Conservation (phyloP, 1,140 invertebrate genomes). For the Drosophila ercepeae region DNA sequence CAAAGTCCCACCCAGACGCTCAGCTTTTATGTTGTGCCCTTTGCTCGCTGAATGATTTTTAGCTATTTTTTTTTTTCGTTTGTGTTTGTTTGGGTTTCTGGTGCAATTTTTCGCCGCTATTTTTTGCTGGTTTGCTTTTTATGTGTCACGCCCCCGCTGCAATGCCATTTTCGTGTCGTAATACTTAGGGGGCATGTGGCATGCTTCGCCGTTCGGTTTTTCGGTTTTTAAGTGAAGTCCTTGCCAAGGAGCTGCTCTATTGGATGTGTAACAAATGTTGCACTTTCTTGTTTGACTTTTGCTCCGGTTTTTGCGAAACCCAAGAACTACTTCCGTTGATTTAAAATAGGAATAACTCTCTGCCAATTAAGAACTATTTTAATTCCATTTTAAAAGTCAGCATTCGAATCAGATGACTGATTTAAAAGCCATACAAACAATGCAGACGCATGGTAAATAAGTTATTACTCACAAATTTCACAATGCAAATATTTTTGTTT, state of each 20-base stretch:
- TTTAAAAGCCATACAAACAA: slow-evolving; percentile 30
- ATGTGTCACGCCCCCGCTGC: slow-evolving; percentile 49
- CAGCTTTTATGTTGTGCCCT: slow-evolving; percentile 67
- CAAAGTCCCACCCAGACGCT: slow-evolving; percentile 66
- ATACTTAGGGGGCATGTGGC: slow-evolving; percentile 72
- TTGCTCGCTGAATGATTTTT: slow-evolving; percentile 61
- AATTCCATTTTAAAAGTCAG: background rate
- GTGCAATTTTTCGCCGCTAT: slow-evolving; percentile 9
- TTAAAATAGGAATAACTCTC: slow-evolving; percentile 14
- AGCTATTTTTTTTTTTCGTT: slow-evolving; percentile 50
- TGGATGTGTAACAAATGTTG: slow-evolving; percentile 51
- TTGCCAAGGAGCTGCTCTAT: slow-evolving; percentile 30
- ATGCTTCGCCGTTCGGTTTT: slow-evolving; percentile 22
- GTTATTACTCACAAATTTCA: slow-evolving; percentile 23
- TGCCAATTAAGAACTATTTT: background rate
- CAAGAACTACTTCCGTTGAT: slow-evolving; percentile 59
- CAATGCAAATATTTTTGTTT: slow-evolving; percentile 28
- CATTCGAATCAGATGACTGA: background rate
- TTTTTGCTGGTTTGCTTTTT: slow-evolving; percentile 18
- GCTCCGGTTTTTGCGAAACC: slow-evolving; percentile 33
- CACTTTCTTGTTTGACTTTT: slow-evolving; percentile 23
- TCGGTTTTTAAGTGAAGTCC: slow-evolving; percentile 28
- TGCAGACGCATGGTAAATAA: slow-evolving; percentile 36
- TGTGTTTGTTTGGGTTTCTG: slow-evolving; percentile 29
- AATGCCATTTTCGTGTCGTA: slow-evolving; percentile 64